phyloP scores from a whole-genome alignment of 2,797 vertebrate genomes.

The Macrochelys suwanniensis region DNA sequence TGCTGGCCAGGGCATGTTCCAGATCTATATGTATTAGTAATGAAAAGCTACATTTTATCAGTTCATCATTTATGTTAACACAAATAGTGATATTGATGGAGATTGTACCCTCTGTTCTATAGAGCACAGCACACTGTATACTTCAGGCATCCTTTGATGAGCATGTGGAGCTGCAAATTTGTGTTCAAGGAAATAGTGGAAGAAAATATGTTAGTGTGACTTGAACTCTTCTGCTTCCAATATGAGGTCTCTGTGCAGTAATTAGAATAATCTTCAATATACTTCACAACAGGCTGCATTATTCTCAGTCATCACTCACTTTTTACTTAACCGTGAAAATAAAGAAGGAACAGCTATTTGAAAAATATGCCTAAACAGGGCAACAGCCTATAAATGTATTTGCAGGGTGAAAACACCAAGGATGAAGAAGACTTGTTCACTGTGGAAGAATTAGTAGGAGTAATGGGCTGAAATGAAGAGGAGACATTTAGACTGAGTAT shows the following conservation, averaged over 20 bases:
- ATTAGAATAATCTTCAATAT: constrained; percentile 36
- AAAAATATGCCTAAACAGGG: background rate
- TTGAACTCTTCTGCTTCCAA: background rate
- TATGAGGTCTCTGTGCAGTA: background rate
- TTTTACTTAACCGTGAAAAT: constrained; percentile 22
- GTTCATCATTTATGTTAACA: background rate
- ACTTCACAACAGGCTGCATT: constrained; percentile 11
- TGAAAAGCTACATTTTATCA: background rate
- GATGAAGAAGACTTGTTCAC: background rate
- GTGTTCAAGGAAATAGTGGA: background rate
- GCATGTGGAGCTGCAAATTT: accelerated
- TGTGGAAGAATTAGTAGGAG: background rate
- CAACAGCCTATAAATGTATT: background rate
- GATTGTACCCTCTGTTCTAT: background rate
- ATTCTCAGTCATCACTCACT: background rate
- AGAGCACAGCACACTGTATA: background rate
- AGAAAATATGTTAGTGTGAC: background rate
- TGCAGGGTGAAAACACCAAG: background rate
- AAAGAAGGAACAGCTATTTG: background rate
- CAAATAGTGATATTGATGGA: background rate
- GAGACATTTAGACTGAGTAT: background rate
- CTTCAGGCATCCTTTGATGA: accelerated
- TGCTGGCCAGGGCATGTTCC: background rate
- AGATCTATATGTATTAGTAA: background rate
- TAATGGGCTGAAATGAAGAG: background rate